Base-by-base conservation (phyloP, 2,797 vertebrate genomes). In the Semaprochilodus insignis region DNA sequence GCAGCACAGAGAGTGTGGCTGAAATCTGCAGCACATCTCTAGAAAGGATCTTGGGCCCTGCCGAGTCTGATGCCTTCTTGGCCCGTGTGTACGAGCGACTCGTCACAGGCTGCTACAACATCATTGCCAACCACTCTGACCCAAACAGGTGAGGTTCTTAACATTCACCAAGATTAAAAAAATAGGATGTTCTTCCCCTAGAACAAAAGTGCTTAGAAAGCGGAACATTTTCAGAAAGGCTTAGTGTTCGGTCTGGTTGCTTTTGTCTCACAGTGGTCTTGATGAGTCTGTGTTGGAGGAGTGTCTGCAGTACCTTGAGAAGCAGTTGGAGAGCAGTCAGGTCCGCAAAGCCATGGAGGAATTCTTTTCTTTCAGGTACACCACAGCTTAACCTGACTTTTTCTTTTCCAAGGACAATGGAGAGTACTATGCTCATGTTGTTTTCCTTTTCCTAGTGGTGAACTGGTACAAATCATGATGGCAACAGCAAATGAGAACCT, bases 381-480 rank as follows among this genome's bases (percentile, higher is more conserved):
- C 65, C 0, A 40, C 59, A 27, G 0, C 6, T 5, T 65, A 13
- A 23, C 31, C 8, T 3, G 23, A 4, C 6, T 52, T 17, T 55
- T 7, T 67, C 3, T 25, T 62, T 23, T 17, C 4, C 10, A 27
- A 21, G 31, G 16, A 10, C 27, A 71, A 19, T 17, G 10, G 0
- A 14, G 4, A 19, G 16, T 4, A 36, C 59, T 57, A 63, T 5
- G 23, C n/a, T 70, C 3, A 34, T 1, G 54, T 75, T 72, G 36
- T 3, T 75, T 60, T 82, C 57, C 74, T 51, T 11, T 2, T 77
- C 78, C 40, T 21, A 99, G 98, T 63, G 98, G 98, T 23, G 98
- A 99, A 80, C 94, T 99, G 74, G 98, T 99, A 74, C 97, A 99
- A 92, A 99, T 99, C 90, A 99, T 99, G 98, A 99, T 99, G 98